phyloP scores from a whole-genome alignment of 2,888 invertebrate genomes.

The Lycocerus yunnanus region DNA sequence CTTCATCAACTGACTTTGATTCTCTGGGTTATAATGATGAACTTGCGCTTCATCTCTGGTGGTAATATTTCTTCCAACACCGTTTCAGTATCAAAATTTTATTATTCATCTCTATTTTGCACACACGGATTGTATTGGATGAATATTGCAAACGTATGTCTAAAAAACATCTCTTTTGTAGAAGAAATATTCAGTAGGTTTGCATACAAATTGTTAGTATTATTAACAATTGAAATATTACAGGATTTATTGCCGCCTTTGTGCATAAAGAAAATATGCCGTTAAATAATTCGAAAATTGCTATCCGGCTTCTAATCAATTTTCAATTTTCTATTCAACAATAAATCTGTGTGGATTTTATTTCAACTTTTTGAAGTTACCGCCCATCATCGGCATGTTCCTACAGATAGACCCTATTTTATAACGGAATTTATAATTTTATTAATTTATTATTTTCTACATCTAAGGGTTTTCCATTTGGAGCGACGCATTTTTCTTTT shows the following conservation, averaged over 20 bases:
- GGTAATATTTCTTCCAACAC: too few relatives aligned
- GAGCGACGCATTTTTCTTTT: too few relatives aligned
- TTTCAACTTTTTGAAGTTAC: neutral
- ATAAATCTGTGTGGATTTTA: neutral
- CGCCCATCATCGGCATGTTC: neutral
- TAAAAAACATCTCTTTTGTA: too few relatives aligned
- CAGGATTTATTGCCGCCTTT: neutral
- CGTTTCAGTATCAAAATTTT: too few relatives aligned
- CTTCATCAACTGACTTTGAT: too few relatives aligned
- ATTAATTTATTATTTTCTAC: neutral
- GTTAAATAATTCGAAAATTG: too few relatives aligned
- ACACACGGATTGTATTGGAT: too few relatives aligned
- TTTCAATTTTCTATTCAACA: neutral
- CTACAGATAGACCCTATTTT: neutral
- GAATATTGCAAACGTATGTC: too few relatives aligned
- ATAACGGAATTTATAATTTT: neutral
- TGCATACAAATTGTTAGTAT: neutral
- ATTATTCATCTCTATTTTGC: too few relatives aligned
- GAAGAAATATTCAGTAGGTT: neutral
- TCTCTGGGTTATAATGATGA: too few relatives aligned
- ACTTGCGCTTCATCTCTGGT: too few relatives aligned
- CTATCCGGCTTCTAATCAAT: neutral
- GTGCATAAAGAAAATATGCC: neutral
- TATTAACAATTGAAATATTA: neutral
- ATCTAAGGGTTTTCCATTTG: too few relatives aligned